Conservation (phyloP, 2,797 vertebrate genomes). For the Nyctibius grandis region DNA sequence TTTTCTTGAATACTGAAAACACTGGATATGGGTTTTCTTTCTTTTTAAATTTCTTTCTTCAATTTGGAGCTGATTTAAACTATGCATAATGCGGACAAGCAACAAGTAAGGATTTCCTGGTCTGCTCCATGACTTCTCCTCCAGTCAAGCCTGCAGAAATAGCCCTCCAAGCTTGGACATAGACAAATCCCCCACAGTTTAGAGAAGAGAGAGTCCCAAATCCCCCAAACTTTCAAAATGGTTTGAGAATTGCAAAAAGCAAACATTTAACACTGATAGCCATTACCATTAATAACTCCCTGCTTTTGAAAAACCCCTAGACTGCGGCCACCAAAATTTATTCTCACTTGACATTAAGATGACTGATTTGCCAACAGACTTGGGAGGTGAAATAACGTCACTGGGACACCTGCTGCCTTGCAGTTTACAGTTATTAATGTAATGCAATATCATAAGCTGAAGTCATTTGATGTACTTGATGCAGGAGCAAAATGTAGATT, state of each 20-base stretch:
- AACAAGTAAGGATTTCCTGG: not conserved
- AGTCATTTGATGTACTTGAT: not conserved
- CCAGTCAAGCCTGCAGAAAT: not conserved
- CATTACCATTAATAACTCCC: not conserved
- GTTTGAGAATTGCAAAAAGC: not conserved
- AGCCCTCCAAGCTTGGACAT: not conserved
- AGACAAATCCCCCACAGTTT: not conserved
- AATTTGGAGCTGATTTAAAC: slow-evolving; percentile 10
- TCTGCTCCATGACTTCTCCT: not conserved
- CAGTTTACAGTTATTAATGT: slow-evolving; percentile 27
- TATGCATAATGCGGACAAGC: not conserved
- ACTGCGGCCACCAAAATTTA: not conserved
- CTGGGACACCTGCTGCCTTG: not conserved
- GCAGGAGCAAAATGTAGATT: not conserved
- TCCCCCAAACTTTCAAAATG: not conserved
- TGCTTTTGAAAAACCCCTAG: not conserved
- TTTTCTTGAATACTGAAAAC: slow-evolving; percentile 2
- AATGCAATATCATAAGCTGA: not conserved
- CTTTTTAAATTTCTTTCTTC: slow-evolving; percentile 22
- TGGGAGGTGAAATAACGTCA: slow-evolving; percentile 25
- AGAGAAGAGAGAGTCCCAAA: not conserved
- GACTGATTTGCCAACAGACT: slow-evolving; percentile 27
- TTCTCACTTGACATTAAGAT: not conserved
- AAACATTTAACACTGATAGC: not conserved
- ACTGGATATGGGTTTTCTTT: slow-evolving; percentile 63